A percentile compares a stretch with the other conserved stretches of the same genome.
Conservation (phyloP, 2,888 invertebrate species). For the Torymus aiolomorphi region DNA sequence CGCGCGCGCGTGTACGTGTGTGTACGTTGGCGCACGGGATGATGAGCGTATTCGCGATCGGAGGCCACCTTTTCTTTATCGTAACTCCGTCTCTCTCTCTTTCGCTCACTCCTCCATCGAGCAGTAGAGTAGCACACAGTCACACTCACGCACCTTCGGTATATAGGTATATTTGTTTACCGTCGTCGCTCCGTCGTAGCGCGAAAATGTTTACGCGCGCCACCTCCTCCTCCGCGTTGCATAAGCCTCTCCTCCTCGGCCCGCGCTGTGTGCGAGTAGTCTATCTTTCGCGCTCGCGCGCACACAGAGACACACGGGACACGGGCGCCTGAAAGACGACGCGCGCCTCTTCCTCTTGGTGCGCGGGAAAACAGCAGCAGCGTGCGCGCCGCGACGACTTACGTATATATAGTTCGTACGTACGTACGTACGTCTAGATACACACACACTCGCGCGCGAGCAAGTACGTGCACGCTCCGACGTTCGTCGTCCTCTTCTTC, state of each 20-base stretch:
- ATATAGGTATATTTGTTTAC: conserved; percentile 51
- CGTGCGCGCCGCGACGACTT: background rate
- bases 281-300: too few relatives aligned
- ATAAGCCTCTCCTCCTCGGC: conserved; percentile 61
- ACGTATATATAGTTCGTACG: background rate
- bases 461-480: too few relatives aligned
- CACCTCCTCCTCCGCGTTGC: conserved; percentile 60
- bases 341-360: conserved; percentile 13
- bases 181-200: conserved; percentile 9
- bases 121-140: too few relatives aligned
- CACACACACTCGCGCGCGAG: too few relatives aligned
- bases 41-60: background rate
- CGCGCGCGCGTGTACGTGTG: background rate
- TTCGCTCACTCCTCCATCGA: too few relatives aligned
- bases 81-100: too few relatives aligned
- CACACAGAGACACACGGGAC: too few relatives aligned
- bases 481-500: background rate
- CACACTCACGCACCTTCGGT: too few relatives aligned
- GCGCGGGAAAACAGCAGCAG: conserved; percentile 50
- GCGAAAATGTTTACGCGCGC: conserved; percentile 66
- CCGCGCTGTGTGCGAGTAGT: background rate
- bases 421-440: too few relatives aligned
- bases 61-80: background rate
- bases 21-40: background rate
- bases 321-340: too few relatives aligned